phyloP scores from a whole-genome alignment of 1,140 invertebrate species.

The Hylaeus anthracinus region DNA sequence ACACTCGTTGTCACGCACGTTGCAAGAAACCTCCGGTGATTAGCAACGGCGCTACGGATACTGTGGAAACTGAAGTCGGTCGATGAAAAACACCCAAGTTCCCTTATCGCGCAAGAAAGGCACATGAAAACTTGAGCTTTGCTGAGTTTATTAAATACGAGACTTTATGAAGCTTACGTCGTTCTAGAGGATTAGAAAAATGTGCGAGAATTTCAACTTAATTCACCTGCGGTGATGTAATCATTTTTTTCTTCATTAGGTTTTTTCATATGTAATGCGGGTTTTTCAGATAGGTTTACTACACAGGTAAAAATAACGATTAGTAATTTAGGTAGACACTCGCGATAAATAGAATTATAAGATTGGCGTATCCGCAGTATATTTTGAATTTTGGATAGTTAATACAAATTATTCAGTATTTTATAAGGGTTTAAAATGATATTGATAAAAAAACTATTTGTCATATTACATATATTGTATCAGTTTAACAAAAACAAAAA shows the following conservation, averaged over 20 bases:
- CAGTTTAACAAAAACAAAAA: no score
- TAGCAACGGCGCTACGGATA: constrained; percentile 42
- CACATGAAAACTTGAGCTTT: background rate
- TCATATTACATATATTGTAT: no score
- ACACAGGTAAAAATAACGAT: no score
- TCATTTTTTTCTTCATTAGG: background rate
- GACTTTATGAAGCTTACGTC: background rate
- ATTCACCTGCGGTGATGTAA: no score
- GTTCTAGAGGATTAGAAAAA: background rate
- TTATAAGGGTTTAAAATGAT: no score
- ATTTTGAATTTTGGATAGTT: no score
- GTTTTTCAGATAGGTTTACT: no score
- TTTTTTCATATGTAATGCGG: background rate
- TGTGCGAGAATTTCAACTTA: background rate
- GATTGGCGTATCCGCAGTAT: no score
- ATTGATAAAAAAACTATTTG: no score
- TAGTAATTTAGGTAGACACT: no score
- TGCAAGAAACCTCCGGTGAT: constrained; percentile 50
- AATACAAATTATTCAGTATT: no score
- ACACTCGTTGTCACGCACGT: constrained; percentile 17
- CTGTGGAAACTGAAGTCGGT: constrained; percentile 5
- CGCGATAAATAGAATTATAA: no score
- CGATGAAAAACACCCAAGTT: constrained; percentile 32
- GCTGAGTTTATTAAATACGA: constrained; percentile 22
- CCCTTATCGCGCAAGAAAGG: constrained; percentile 14